Base-by-base conservation (phyloP, 2,888 invertebrate genomes). In the Dryococelus australis region DNA sequence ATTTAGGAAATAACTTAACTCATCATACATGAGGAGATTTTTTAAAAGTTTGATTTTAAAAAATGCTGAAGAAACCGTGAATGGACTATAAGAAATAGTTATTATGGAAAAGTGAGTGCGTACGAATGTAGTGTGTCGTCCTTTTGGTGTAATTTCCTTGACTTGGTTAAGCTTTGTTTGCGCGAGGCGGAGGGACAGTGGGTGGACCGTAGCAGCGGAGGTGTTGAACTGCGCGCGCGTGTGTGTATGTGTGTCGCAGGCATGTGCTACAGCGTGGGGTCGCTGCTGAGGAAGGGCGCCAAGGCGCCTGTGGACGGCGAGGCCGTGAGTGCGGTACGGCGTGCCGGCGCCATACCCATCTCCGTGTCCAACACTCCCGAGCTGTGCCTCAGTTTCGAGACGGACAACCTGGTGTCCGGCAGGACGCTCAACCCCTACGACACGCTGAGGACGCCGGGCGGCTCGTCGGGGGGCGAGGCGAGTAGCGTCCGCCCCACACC, bases 301-400 rank as follows among this genome's bases (percentile, higher is more conserved):
- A 92, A 92, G 89, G 93, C 95, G 0, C 90, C 91, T 0, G 90
- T 91, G 43, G 95, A 95, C 91, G 94, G 95, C 0, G 92, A 92
- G 28, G 92, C 92, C 3, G 94, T 95, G 0, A 89, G 91, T 16
- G 90, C 92, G 20, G 90, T 95, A 90, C 93, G 92, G 90, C 91
- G 92, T 80, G 94, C 94, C 84, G 95, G 95, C 13, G 95, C 94
- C 26, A 95, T 95, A 89, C 94, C 94, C 2, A 91, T 95, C 16
- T 93, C 94, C 86, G 93, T 95, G 6, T 95, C 96, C 4, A 96
- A 95, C 90, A 94, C 94, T 0, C 94, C 95, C 65, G 95, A 96
- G 91, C 91, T 95, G 84, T 95, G 95, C 90, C 90, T 94, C 91
- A 94, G 94, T 92, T 94, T 94, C 92, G 95, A 95, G 90, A 93